Percentiles rank a stretch among this genome's conserved stretches.
phyloP scores from a whole-genome alignment of 1,140 invertebrate species.

The Caenorhabditis latens region DNA sequence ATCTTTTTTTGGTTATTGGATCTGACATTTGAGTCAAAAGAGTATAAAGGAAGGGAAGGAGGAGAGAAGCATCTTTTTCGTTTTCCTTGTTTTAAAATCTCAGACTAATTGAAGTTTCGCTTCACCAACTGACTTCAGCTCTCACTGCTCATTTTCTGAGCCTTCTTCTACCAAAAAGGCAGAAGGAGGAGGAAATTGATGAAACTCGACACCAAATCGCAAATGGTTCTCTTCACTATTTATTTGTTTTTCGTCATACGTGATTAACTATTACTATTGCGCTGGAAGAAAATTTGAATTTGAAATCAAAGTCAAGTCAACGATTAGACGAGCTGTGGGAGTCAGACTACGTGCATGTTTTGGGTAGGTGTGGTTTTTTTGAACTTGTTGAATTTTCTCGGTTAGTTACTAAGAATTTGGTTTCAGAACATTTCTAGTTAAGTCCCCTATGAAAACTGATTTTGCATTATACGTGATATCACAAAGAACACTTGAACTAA shows the following conservation, averaged over 20 bases:
- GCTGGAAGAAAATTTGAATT: conserved; percentile 23
- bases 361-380: conserved; percentile 6
- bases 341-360: background rate
- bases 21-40: conserved; percentile 46
- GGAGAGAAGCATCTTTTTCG: background rate
- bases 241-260: conserved; percentile 55
- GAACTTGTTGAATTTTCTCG: background rate
- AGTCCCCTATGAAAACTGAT: background rate
- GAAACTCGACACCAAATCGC: conserved; percentile 39
- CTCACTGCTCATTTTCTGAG: conserved; percentile 25
- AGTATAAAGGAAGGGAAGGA: background rate
- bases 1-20: conserved; percentile 50
- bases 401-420: no score
- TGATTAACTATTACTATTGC: conserved; percentile 52
- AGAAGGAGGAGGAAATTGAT: conserved; percentile 45
- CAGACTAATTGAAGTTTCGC: conserved; percentile 36
- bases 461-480: background rate
- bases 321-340: background rate
- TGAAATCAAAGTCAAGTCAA: background rate
- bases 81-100: conserved; percentile 13
- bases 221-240: conserved; percentile 56
- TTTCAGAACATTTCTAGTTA: no score
- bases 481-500: background rate
- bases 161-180: conserved; percentile 28
- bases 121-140: background rate